Conservation (phyloP, 2,888 invertebrate genomes). For the Microchrysa polita region DNA sequence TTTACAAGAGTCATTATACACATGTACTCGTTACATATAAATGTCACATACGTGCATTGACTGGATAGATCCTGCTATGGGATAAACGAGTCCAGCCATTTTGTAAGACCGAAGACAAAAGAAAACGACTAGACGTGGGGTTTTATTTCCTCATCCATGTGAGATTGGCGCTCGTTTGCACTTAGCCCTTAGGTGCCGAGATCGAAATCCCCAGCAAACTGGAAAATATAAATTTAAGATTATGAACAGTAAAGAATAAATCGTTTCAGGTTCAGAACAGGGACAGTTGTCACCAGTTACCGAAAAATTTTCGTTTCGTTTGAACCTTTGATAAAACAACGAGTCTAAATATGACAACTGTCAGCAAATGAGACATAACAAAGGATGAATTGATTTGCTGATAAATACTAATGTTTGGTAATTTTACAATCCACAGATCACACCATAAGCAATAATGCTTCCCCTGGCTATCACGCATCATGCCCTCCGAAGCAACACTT, state of each 20-base stretch:
- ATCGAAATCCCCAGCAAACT: constrained; percentile 21
- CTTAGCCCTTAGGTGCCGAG: constrained; percentile 23
- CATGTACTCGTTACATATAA: not conserved
- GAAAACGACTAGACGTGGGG: not conserved
- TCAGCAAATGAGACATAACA: too few relatives aligned
- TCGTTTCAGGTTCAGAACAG: not conserved
- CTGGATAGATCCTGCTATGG: too few relatives aligned
- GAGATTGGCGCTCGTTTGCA: constrained; percentile 33
- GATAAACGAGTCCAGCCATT: constrained; percentile 23
- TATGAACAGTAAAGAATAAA: not conserved
- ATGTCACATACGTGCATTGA: constrained; percentile 20
- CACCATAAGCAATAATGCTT: too few relatives aligned
- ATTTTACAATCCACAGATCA: too few relatives aligned
- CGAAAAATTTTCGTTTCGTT: too few relatives aligned
- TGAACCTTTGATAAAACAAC: too few relatives aligned
- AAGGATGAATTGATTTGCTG: too few relatives aligned
- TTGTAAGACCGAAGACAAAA: constrained; percentile 16
- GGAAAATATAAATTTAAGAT: constrained; percentile 26
- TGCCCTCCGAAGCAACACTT: too few relatives aligned
- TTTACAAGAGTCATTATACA: constrained; percentile 24
- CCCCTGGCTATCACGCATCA: too few relatives aligned
- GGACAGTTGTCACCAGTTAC: constrained; percentile 12
- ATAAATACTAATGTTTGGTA: too few relatives aligned
- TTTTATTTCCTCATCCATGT: too few relatives aligned
- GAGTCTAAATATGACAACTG: too few relatives aligned